These are phyloP conservation scores for Teleopsis dalmanni DNA, from an alignment of 1,140 invertebrate genomes.

Conservation along the genomic window DNA sequence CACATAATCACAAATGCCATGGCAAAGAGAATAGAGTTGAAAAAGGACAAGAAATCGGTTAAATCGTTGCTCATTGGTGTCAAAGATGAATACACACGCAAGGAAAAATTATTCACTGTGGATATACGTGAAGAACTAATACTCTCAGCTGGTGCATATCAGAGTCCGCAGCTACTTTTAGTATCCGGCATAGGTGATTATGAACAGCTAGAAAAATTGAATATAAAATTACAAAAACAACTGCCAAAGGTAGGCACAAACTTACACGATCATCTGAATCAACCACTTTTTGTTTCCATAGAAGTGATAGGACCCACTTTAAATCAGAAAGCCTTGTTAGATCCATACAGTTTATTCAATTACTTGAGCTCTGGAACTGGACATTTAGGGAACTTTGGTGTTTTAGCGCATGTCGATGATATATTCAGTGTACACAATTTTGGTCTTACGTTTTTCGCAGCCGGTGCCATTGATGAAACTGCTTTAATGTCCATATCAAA, in stretches of 20 bases:
- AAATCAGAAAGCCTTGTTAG: slow-evolving; percentile 50
- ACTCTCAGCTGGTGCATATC: slow-evolving; percentile 60
- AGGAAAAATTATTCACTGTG: slow-evolving; percentile 43
- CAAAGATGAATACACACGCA: slow-evolving; percentile 30
- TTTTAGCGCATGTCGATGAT: slow-evolving; percentile 50
- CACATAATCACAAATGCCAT: slow-evolving; percentile 61
- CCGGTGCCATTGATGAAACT: slow-evolving; percentile 59
- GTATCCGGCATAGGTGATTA: slow-evolving; percentile 60
- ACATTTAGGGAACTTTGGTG: slow-evolving; percentile 51
- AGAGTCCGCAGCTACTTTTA: slow-evolving; percentile 64
- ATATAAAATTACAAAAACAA: slow-evolving; percentile 49
- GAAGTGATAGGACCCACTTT: slow-evolving; percentile 55
- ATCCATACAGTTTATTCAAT: slow-evolving; percentile 49
- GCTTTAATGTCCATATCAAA: slow-evolving; percentile 59
- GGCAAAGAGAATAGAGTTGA: slow-evolving; percentile 47
- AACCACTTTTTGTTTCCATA: slow-evolving; percentile 61
- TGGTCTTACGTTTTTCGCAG: slow-evolving; percentile 56
- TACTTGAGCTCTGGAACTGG: slow-evolving; percentile 56
- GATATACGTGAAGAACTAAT: slow-evolving; percentile 60
- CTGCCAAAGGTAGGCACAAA: slow-evolving; percentile 55
- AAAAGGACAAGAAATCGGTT: slow-evolving; percentile 16
- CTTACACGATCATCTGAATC: slow-evolving; percentile 64
- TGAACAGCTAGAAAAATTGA: slow-evolving; percentile 45
- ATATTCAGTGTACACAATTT: slow-evolving; percentile 37
- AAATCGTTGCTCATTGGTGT: slow-evolving; percentile 26